Percentiles rank a stretch among this genome's conserved stretches.
Conservation (phyloP, 1,140 invertebrate genomes). For the Helicoverpa zea region DNA sequence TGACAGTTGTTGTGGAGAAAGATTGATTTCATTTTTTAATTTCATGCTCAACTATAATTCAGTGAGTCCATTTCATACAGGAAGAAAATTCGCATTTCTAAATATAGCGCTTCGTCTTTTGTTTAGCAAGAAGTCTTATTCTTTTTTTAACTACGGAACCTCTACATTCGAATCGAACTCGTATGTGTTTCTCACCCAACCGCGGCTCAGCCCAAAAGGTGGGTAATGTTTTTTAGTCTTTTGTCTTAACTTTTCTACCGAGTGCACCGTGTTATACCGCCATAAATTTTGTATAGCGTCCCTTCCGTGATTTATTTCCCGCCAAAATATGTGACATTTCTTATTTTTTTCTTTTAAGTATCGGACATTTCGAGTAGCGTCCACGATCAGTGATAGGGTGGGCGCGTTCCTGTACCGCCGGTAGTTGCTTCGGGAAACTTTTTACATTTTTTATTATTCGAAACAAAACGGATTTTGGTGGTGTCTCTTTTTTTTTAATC, state of each 20-base stretch:
- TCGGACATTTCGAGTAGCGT: slow-evolving; percentile 82
- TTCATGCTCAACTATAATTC: too few species aligned
- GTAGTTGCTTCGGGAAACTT: slow-evolving; percentile 80
- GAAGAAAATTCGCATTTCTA: too few species aligned
- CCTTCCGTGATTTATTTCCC: slow-evolving; percentile 83
- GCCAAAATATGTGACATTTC: slow-evolving; percentile 82
- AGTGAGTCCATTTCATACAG: too few species aligned
- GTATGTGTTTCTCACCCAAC: neutral
- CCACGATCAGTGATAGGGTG: slow-evolving; percentile 82
- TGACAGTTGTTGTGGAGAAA: too few species aligned
- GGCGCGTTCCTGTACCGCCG: slow-evolving; percentile 78
- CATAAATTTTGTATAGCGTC: slow-evolving; percentile 83
- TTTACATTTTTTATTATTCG: slow-evolving; percentile 68
- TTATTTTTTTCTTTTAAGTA: slow-evolving; percentile 78
- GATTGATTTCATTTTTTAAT: too few species aligned
- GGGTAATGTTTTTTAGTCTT: slow-evolving; percentile 62
- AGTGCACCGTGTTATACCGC: slow-evolving; percentile 73
- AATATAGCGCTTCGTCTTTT: too few species aligned
- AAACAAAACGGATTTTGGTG: slow-evolving; percentile 76
- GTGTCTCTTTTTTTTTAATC: slow-evolving; percentile 70
- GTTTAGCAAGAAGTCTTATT: neutral
- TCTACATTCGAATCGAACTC: slow-evolving; percentile 1
- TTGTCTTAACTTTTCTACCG: slow-evolving; percentile 64
- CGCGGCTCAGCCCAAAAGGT: too few species aligned
- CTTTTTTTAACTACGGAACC: slow-evolving; percentile 18